Evolutionary conservation across 2,113 vertebrate species (phyloP), one percentile per base, ranked within the genome.

Genomic region (Callospermophilus lateralis): DNA sequence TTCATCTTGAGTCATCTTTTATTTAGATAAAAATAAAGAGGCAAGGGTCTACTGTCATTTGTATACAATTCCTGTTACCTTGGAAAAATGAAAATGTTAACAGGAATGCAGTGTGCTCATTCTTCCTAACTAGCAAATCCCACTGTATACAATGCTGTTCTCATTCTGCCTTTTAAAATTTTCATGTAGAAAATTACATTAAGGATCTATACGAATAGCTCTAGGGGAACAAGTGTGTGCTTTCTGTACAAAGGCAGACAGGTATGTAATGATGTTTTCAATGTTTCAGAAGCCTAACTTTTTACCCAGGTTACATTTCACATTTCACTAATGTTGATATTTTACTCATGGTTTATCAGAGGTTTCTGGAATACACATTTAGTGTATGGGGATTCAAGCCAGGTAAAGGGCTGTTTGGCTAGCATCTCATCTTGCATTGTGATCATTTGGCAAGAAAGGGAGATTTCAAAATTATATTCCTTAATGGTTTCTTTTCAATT

Each of bases 401-500:
- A 98, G 95, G 98, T 97, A 97, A 97, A 93, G 72, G 79, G 89
- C 98, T 98, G 98, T 94, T 95, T n/a, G 16, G 95, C 68, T 95
- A 95, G 97, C 96, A 97, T 80, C 95, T 98, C 96, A 92, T 97
- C 96, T 98, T 97, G 97, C 95, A 94, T 97, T 97, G 88, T 96
- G 97, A 97, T 96, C 65, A 98, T 93, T 88, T 95, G 97, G 51
- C 97, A 97, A 98, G 97, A 98, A 95, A 97, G 96, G 97, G 96
- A 98, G 73, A 97, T 98, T 95, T 96, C 94, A 98, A 97, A 97
- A 97, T n/a, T 98, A 97, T 98, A 98, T 98, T 98, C 98, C 98
- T 98, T 96, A 98, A 98, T 98, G 98, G 98, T 98, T 98, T 98
- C 97, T 98, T 99, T 99, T 98, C 98, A 97, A 98, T 99, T 99